phyloP scores from a whole-genome alignment of 2,797 vertebrate genomes.

The Rhinichthys osculus region DNA sequence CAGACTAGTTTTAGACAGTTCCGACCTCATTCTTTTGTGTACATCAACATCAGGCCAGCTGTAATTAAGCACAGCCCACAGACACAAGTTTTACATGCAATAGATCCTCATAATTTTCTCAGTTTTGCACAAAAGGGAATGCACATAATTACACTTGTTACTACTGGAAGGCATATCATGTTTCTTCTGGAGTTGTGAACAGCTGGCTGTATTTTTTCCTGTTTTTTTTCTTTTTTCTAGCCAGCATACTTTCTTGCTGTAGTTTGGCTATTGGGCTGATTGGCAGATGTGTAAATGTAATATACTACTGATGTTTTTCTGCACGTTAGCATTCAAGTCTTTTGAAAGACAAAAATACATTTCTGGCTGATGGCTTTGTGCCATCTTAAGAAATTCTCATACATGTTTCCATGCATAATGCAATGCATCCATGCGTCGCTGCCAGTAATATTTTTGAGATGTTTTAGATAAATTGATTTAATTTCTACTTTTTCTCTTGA shows the following conservation, averaged over 20 bases:
- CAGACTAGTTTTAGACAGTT: constrained; percentile 47
- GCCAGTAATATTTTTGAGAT: neutral
- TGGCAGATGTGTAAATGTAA: constrained; percentile 4
- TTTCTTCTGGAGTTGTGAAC: neutral
- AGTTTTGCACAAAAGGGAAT: constrained; percentile 13
- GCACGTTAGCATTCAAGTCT: neutral
- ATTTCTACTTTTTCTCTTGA: neutral
- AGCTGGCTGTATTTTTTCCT: neutral
- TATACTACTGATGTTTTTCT: neutral
- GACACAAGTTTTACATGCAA: neutral
- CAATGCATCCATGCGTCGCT: neutral
- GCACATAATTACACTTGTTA: neutral
- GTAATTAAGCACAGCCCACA: constrained; percentile 4
- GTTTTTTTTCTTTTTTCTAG: neutral
- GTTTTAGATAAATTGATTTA: neutral
- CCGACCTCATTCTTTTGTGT: constrained; percentile 38
- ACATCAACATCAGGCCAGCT: constrained; percentile 3
- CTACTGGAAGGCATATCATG: neutral
- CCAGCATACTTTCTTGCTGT: neutral
- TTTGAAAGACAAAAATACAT: neutral
- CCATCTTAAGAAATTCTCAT: constrained; percentile 6
- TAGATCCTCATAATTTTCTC: neutral
- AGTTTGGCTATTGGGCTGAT: neutral
- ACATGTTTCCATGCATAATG: neutral
- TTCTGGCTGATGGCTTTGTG: neutral